Evolutionary conservation across 2,888 invertebrate species (phyloP), one percentile per base, ranked within the genome.

Genomic region (Smittia sp.): DNA sequence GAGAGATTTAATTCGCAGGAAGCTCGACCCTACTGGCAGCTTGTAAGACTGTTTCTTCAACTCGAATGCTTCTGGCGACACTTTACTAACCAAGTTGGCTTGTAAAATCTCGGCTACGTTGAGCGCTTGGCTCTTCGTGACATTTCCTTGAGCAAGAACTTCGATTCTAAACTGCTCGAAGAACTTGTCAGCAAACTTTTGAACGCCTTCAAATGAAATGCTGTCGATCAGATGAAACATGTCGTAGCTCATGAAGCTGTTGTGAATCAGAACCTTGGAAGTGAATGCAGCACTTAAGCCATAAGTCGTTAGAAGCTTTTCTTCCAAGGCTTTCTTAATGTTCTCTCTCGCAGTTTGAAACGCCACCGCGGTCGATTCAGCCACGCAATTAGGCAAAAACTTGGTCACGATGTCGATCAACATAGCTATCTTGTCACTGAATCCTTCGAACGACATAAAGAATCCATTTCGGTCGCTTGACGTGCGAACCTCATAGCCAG

Each of bases 261-360:
- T 20, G 1, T 68, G 18, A 1, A 41, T 13, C 7, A 68, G 22
- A 46, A 68, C 22, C 15, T 68, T 66, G 9, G 1, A 3, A 32
- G 15, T 32, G 1, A 38, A 3, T 11, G 18, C 38, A 15, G 20
- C 15, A 46, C n/a, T 46, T 11, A 46, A 46, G 3, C 11, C 22
- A 22, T 58, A 18, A 3, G 7, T 1, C 7, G 58, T 58, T 84
- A 70, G 90, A 86, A 46, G 84, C 85, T 81, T 94, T 94, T 80
- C 90, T 89, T 79, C 90, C n/a, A n/a, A n/a, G n/a, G n/a, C n/a
- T 94, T 94, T 80, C 90, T 89, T n/a, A n/a, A n/a, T n/a, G 79
- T 90, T 92, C 0, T 79, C 79, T 76, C 89, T 90, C 89, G 79
- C 79, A 69, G 81, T 79, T 52, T 78, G 79, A 15, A 78, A 76